Evolutionary conservation across 2,113 vertebrate genomes (phyloP), one percentile per base, ranked within the genome.

Genomic region (Pseudopipra pipra): DNA sequence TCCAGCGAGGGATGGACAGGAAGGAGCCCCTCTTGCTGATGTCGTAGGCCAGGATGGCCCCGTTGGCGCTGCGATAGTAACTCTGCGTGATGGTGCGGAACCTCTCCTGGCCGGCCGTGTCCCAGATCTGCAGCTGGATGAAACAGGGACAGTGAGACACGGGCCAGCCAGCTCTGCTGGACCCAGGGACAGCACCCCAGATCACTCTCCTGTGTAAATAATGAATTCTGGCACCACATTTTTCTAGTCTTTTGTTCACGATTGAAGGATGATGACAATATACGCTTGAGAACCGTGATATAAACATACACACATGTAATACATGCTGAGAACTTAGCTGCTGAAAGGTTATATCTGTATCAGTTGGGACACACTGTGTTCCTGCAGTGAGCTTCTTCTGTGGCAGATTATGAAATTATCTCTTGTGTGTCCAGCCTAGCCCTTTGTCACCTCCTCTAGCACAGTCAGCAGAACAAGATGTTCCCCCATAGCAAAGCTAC

Each of bases 11-110:
- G 86, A 99, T 98, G 2, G 99, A 98, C 77, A 97, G 93, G 96
- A 99, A 99, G 22, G 98, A 97, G 77, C 97, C 95, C 46, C 93
- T 98, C 96, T 98, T 99, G 96, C 98, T 98, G 97, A 99, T 99
- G 93, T 99, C 98, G 1, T 99, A 99, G 8, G 98, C 98, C 2
- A 99, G 98, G 97, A 99, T 98, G 87, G 99, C 99, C 9, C 98
- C 99, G 1, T 98, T 99, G 91, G 98, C 98, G 71, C 98, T 99
- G 89, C 98, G 98, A 75, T 99, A 99, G 30, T 99, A 99, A 68
- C 98, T 99, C 98, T 99, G 99, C 0, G 99, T 99, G 97, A 99
- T 99, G 52, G 99, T 99, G 23, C 98, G 98, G 95, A 99, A 99
- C 8, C 99, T 94, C 94, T 99, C 99, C 97, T 99, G 99, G 61